Base-by-base conservation (phyloP, 2,113 vertebrate genomes). In the Coryphaenoides rupestris region DNA sequence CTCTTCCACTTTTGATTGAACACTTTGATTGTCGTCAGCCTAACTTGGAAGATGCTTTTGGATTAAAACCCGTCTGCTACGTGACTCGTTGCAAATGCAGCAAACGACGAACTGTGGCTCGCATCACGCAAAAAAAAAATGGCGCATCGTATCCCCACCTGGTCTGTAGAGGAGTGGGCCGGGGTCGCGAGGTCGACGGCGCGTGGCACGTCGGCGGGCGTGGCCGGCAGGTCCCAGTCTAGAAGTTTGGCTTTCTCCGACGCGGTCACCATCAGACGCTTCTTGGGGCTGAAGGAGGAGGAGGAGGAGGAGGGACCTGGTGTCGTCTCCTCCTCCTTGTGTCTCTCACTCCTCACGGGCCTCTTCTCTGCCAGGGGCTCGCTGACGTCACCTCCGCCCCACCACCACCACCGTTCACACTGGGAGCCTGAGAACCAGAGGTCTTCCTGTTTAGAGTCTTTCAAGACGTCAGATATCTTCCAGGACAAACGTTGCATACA, bases 171-270 rank as follows among this genome's bases (percentile, higher is more conserved):
- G 54, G 17, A 67, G 68, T 2, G 16, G 46, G n/a, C n/a, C 15
- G 61, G 7, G 7, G 67, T 68, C 6, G 54, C 46, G 21, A 50
- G 0, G 50, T 52, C 22, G 14, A 7, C 0, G 24, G 53, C 49
- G 28, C 17, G 46, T 28, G 49, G 23, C 24, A 62, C 26, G 21
- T 75, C 76, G 19, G 84, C 84, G 12, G 70, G 46, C 22, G 75
- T 21, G 2, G 52, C 19, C 23, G 62, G 26, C 5, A 76, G 4
- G 15, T 91, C 80, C 86, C 87, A 91, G 67, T 80, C 72, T 19
- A 90, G 78, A 7, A 90, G 86, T 70, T 78, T 87, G 74, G 88
- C 81, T 58, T 86, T 90, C n/a, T 86, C 80, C 3, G 68, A 50
- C 0, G 2, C 33, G 5, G 89, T 80, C 7, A 90, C 33, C 3